These are phyloP conservation scores for Trogon melanurus DNA, from an alignment of 2,113 vertebrate genomes.

Conservation along the genomic window DNA sequence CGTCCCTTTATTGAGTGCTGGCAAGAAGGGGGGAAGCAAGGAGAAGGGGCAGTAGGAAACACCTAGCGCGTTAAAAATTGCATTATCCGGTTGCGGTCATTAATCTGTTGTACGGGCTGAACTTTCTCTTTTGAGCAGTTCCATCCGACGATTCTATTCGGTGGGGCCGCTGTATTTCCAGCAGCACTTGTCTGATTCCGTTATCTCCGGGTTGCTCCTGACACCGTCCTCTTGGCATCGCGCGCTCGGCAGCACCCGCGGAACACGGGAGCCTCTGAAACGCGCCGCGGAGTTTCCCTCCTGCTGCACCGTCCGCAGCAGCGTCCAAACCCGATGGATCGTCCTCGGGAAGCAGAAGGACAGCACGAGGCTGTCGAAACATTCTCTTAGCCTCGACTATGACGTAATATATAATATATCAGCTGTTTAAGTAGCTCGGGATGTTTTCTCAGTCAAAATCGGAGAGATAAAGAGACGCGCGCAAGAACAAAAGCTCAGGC, in stretches of 20 bases:
- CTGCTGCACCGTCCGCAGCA: no score
- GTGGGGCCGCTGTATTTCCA: not conserved
- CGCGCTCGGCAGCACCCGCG: not conserved
- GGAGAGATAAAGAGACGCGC: not conserved
- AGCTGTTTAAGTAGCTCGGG: not conserved
- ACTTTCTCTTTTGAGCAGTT: not conserved
- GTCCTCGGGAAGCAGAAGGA: not conserved
- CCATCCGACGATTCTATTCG: not conserved
- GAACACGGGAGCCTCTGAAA: not conserved
- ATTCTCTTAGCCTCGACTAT: not conserved
- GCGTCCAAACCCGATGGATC: rapidly evolving
- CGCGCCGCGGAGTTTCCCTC: no score
- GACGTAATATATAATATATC: not conserved
- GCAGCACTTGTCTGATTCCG: not conserved
- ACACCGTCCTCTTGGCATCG: not conserved
- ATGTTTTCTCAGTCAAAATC: not conserved
- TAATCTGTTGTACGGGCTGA: not conserved
- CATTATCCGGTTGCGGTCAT: not conserved
- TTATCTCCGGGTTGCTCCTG: not conserved
- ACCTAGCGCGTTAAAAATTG: not conserved
- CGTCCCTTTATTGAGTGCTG: not conserved
- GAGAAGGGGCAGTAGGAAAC: not conserved
- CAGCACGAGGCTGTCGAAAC: not conserved
- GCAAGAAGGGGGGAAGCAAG: not conserved
- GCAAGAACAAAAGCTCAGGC: not conserved